Evolutionary conservation across 1,140 invertebrate genomes (phyloP), one percentile per base, ranked within the genome.

Genomic region (Drosophila persimilis): DNA sequence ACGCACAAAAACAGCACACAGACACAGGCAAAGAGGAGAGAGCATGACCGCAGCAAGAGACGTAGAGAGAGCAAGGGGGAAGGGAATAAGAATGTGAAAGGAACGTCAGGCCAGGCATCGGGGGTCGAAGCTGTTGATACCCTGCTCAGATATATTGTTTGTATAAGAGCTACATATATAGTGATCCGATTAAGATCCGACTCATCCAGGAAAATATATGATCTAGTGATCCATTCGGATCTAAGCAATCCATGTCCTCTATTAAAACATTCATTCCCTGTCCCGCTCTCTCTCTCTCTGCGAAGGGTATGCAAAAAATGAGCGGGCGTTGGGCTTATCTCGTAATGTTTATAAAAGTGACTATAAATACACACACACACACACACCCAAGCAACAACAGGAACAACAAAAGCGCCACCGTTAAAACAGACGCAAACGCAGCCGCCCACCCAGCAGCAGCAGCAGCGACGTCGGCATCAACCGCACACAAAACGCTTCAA

Each of bases 271-370:
- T 39, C 3, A 39, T 39, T 39, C 11, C 35, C 35, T 39, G 1
- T 2, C 35, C 5, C 11, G 0, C 24, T 31, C 29, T 39, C 35
- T 4, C 35, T 4, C 35, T 39, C 11, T 5, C 35, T 13, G 35
- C 11, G 13, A 39, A 39, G 35, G 35, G 35, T 39, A 39, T 39
- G 35, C 15, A 44, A 52, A 53, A 51, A 71, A 31, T 56, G 51
- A 66, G 57, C 73, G 77, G 60, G 72, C 74, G 65, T 60, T 67
- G 43, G 62, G 81, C 67, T 85, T 86, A 85, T 85, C 81, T 86
- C 60, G 59, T 59, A 86, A 85, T 86, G 81, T 85, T 85, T 85
- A 86, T 85, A 62, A 86, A 77, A 85, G 75, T 80, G 24, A 77
- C 81, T 86, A 77, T 86, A 85, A 86, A 80, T 86, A 85, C 77